Conservation (phyloP, 2,797 vertebrate species). For the Pelobates cultripes region DNA sequence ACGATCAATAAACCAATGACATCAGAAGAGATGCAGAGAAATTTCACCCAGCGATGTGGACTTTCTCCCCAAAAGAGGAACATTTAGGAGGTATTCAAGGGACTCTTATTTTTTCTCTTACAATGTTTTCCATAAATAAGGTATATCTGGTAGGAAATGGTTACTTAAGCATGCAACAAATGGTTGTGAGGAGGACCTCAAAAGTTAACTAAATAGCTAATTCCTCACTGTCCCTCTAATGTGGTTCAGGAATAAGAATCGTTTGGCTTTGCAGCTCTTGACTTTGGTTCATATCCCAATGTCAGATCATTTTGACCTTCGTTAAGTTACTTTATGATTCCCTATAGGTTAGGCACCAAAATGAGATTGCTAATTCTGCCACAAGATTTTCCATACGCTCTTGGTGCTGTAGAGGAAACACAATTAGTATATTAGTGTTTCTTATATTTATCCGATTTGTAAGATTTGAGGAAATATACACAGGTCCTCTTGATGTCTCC, state of each 20-base stretch:
- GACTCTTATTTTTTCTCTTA: too few species aligned
- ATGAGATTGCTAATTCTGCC: background rate
- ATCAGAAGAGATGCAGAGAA: too few species aligned
- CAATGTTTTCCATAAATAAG: too few species aligned
- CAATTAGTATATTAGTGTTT: conserved; percentile 5
- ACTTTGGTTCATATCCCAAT: conserved; percentile 1
- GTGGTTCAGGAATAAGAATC: background rate
- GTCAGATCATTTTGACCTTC: conserved; percentile 3
- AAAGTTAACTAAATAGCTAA: background rate
- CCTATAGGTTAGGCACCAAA: conserved; percentile 9
- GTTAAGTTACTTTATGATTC: background rate
- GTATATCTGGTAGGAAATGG: too few species aligned
- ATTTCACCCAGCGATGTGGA: too few species aligned
- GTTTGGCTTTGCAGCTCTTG: background rate
- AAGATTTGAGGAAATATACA: conserved; percentile 14
- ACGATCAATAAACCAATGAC: too few species aligned
- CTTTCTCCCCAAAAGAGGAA: too few species aligned
- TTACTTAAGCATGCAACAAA: too few species aligned
- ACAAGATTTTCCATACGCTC: background rate
- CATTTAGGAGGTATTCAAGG: too few species aligned
- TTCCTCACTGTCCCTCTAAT: background rate
- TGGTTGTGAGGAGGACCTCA: background rate
- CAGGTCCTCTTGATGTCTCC: conserved; percentile 24
- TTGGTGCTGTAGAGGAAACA: conserved; percentile 11
- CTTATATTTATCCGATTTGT: conserved; percentile 15